Evolutionary conservation across 2,113 vertebrate genomes (phyloP).

Genomic region (Chaenogobius annularis): DNA sequence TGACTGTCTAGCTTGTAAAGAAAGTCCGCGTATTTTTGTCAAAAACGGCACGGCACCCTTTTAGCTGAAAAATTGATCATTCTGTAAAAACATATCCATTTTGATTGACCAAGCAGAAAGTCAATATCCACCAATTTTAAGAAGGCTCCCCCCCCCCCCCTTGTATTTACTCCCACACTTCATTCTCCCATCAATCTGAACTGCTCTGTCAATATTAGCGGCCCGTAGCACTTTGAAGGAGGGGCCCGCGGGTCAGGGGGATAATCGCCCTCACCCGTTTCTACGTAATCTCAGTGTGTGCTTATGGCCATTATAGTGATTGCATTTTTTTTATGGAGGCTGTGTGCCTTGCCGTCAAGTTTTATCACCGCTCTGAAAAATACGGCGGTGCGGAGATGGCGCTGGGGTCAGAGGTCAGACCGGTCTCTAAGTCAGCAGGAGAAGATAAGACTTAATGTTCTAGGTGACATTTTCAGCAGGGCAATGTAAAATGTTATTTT

Average conservation of each 20-base stretch:
- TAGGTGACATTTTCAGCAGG: background rate
- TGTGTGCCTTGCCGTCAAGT: conserved; percentile 29
- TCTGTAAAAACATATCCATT: conserved; percentile 5
- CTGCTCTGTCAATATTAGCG: conserved; percentile 45
- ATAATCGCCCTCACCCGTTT: conserved; percentile 19
- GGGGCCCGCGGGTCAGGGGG: conserved; percentile 21
- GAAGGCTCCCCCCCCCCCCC: background rate
- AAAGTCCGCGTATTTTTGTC: background rate
- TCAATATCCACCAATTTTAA: background rate
- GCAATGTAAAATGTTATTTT: background rate
- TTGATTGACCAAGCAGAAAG: background rate
- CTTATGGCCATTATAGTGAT: conserved; percentile 44
- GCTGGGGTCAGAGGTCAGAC: background rate
- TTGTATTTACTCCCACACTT: conserved; percentile 9
- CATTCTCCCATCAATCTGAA: conserved; percentile 28
- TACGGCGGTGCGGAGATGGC: background rate
- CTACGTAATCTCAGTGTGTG: conserved; percentile 17
- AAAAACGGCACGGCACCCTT: background rate
- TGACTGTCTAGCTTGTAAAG: background rate
- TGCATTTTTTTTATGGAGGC: conserved; percentile 32
- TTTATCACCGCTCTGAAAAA: conserved; percentile 36
- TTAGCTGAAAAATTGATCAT: background rate
- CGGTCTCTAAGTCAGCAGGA: background rate
- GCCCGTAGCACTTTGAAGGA: conserved; percentile 20
- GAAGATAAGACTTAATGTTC: background rate